phyloP scores from a whole-genome alignment of 2,113 vertebrate genomes.

The Sorex fumeus region DNA sequence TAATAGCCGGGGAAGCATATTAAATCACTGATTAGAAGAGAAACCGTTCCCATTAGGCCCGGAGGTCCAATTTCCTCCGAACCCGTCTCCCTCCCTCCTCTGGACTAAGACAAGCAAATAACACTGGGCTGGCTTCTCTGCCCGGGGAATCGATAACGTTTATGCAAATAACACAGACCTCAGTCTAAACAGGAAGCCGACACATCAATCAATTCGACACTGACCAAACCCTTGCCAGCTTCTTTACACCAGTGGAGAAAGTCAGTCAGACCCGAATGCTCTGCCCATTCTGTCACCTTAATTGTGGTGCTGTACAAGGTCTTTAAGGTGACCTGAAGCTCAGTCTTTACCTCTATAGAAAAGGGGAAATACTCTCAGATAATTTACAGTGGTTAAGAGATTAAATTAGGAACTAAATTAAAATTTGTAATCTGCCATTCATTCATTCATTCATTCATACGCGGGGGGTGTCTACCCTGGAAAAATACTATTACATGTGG shows the following conservation, averaged over 20 bases:
- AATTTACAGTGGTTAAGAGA: neutral
- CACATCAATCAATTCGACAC: neutral
- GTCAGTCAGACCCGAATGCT: neutral
- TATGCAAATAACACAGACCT: neutral
- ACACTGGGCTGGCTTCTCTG: neutral
- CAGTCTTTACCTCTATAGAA: neutral
- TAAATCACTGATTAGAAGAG: slow-evolving; percentile 13
- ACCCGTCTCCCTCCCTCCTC: neutral
- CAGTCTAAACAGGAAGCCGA: slow-evolving; percentile 31
- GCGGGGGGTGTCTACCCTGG: neutral
- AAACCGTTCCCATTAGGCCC: neutral
- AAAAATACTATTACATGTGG: neutral
- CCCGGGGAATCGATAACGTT: neutral
- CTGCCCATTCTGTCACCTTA: neutral
- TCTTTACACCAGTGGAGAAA: neutral
- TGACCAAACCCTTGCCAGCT: neutral
- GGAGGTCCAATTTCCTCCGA: neutral
- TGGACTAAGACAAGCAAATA: neutral
- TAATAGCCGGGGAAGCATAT: slow-evolving; percentile 37
- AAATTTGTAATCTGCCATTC: neutral
- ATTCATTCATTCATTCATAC: neutral
- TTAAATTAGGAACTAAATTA: slow-evolving; percentile 15
- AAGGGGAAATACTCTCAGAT: neutral
- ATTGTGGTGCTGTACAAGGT: neutral
- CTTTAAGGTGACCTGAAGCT: neutral